Base-by-base conservation (phyloP, 2,113 vertebrate species). In the Euleptes europaea region DNA sequence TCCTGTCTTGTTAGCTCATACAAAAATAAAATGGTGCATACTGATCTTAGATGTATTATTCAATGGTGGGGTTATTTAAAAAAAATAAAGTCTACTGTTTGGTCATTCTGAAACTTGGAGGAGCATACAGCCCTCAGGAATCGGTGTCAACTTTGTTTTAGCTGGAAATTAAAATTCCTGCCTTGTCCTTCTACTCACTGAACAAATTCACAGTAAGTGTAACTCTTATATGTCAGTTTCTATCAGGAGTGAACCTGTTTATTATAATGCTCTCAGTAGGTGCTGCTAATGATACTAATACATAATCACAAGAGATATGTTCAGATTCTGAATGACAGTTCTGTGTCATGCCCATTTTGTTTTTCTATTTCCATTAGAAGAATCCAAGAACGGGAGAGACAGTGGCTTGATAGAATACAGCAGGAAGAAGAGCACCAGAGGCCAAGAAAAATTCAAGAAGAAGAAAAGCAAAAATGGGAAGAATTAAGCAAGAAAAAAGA, bases 401-500 rank as follows among this genome's bases (percentile, higher is more conserved):
- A 91, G 17, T 93, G 96, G 89, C 94, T 84, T 11, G 97, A 99
- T 60, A 93, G 90, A 1, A 78, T 76, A 12, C 96, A 95, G 84
- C 93, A 88, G 0, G 96, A 96, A 15, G 96, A 96, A 0, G 96
- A 96, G 0, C 89, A 87, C 0, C 90, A 80, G 26, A 90, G 95
- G 78, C 94, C 87, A 38, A 94, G 94, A 82, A 94, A 94, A 76
- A 23, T 33, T 49, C 96, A 93, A 1, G 97, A 97, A 28, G 96
- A 97, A 35, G 96, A 97, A 60, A 96, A 94, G 33, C 93, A 91
- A 40, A 96, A 93, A 90, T 95, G 94, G 90, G 96, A 96, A 84
- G 96, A 97, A 40, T 79, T 93, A 0, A 40, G 93, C 69, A 95
- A 90, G 94, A 98, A 88, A 96, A 97, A 96, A 90, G 95, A 96